Percentiles rank a stretch among this genome's conserved stretches.
phyloP scores from a whole-genome alignment of 2,888 invertebrate genomes.

The Alsophila aescularia region DNA sequence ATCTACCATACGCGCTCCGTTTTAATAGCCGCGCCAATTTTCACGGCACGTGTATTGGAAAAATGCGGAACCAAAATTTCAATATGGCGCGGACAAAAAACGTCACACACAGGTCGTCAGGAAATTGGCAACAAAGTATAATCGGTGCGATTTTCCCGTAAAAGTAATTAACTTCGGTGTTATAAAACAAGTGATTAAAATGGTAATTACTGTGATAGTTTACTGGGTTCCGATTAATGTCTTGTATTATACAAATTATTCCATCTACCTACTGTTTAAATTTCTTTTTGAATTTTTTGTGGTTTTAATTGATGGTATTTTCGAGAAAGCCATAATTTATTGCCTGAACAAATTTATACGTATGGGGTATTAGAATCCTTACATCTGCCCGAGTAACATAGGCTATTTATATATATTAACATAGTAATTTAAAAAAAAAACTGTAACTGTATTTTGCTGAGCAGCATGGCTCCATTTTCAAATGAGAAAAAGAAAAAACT shows the following conservation, averaged over 20 bases:
- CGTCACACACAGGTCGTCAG: constrained; percentile 31
- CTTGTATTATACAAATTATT: constrained; percentile 39
- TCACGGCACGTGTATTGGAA: constrained; percentile 13
- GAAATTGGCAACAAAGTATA: constrained; percentile 35
- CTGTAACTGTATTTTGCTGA: no score
- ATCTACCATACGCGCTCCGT: background rate
- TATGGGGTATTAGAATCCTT: no score
- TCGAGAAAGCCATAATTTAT: constrained; percentile 2
- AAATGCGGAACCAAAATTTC: constrained; percentile 21
- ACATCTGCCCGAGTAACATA: no score
- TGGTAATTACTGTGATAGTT: constrained; percentile 49
- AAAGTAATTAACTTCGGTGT: constrained; percentile 45
- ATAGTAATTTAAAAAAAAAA: no score
- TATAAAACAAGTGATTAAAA: constrained; percentile 55
- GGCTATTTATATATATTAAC: no score
- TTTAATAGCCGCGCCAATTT: background rate
- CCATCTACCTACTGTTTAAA: background rate
- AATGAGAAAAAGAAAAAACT: no score
- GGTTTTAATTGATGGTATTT: background rate
- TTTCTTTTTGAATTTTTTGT: background rate
- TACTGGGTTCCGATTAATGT: constrained; percentile 39
- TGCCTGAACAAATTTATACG: no score
- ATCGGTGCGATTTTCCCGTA: constrained; percentile 18
- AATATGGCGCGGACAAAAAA: constrained; percentile 23
- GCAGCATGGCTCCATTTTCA: no score